Evolutionary conservation across 2,888 invertebrate species (phyloP).

Genomic region (Agrotis clavis): DNA sequence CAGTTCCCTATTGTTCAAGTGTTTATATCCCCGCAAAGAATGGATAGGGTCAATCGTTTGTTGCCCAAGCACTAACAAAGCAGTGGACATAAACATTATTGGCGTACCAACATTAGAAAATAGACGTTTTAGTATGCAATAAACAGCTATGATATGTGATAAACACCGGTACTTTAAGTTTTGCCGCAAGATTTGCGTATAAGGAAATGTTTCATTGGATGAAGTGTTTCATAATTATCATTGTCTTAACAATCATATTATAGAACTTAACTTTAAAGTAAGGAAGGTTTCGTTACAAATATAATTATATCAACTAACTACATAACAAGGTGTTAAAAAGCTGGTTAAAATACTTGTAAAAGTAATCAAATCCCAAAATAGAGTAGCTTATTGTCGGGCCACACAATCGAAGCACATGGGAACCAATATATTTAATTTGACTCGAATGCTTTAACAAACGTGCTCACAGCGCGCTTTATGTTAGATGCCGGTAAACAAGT

Average conservation of each 20-base stretch:
- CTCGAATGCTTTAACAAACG: conserved; percentile 61
- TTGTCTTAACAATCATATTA: background rate
- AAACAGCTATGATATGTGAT: conserved; percentile 61
- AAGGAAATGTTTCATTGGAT: conserved; percentile 16
- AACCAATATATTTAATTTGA: conserved; percentile 57
- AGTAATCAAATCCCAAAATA: conserved; percentile 11
- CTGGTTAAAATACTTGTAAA: background rate
- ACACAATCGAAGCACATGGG: conserved; percentile 45
- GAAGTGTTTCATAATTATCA: conserved; percentile 10
- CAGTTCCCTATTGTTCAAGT: conserved; percentile 44
- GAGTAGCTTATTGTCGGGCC: conserved; percentile 25
- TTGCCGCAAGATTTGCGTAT: conserved; percentile 22
- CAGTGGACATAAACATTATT: conserved; percentile 53
- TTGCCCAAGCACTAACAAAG: conserved; percentile 56
- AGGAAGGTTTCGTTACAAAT: background rate
- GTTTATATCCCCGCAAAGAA: conserved; percentile 51
- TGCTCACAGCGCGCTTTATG: conserved; percentile 59
- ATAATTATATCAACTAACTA: background rate
- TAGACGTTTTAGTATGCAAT: conserved; percentile 53
- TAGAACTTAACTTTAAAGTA: too few species aligned
- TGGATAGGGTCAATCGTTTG: conserved; percentile 57
- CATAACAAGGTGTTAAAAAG: background rate
- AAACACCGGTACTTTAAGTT: conserved; percentile 54
- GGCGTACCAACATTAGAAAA: conserved; percentile 52
- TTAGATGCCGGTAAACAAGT: conserved; percentile 67